These are phyloP conservation scores for Helicoverpa zea DNA, from an alignment of 1,140 invertebrate genomes.

Conservation along the genomic window DNA sequence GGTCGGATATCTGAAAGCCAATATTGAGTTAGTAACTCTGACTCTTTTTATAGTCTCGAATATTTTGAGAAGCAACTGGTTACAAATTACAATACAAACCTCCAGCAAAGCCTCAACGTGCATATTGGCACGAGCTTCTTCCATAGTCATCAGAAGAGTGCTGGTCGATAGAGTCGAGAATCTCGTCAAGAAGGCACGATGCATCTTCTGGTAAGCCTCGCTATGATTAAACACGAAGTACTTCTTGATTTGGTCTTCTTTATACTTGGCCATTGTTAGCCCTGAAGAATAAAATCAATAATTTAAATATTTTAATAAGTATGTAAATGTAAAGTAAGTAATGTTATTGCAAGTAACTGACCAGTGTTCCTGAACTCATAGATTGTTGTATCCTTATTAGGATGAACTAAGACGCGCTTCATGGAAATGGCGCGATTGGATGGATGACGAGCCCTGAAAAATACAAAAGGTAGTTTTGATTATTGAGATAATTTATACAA, in stretches of 20 bases:
- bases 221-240: conserved; percentile 95
- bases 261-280: conserved; percentile 90
- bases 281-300: conserved; percentile 73
- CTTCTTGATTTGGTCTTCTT: conserved; percentile 75
- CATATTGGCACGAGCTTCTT: conserved; percentile 66
- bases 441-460: background rate
- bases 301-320: background rate
- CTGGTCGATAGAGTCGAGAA: background rate
- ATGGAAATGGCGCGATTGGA: background rate
- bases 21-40: conserved; percentile 56
- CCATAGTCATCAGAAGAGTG: background rate
- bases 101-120: conserved; percentile 89
- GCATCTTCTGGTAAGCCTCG: conserved; percentile 91
- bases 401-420: conserved; percentile 10
- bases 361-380: conserved; percentile 8
- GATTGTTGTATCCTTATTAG: background rate
- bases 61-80: background rate
- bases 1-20: conserved; percentile 94
- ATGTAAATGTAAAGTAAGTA: background rate
- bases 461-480: background rate
- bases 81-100: background rate
- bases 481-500: background rate
- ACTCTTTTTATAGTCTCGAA: too few species aligned
- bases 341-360: background rate
- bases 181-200: conserved; percentile 90